Evolutionary conservation across 2,888 invertebrate species (phyloP), one percentile per base, ranked within the genome.

Genomic region (Nudaria mundana): DNA sequence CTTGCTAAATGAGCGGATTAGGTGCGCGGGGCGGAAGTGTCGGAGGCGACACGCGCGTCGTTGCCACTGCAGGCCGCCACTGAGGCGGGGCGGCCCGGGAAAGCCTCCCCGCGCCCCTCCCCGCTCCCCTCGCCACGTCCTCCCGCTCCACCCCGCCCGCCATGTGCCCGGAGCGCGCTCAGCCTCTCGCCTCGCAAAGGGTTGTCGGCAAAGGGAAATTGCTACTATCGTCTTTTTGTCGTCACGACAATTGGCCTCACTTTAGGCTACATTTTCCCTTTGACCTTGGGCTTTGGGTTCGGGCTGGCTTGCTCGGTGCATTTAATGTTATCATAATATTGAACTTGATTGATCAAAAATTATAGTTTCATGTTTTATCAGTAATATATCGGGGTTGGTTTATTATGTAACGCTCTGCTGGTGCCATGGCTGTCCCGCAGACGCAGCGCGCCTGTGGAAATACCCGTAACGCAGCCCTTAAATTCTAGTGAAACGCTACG

Each of bases 1-100:
- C 78, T 81, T 65, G 79, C 70, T 77, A 82, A 86, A 76, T 85
- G 86, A 85, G 79, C 81, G 75, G 73, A 70, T 75, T 75, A 72
- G 76, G 74, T 80, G 79, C 75, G 83, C 85, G 82, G 81, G 80
- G 80, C 82, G 84, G 83, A 83, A 84, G 82, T 81, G 80, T 81
- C 81, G 76, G 79, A 79, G 76, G 79, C 84, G 85, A 86, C 85
- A 84, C 86, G 87, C 87, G 85, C 85, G 80, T 77, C 82, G 79
- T 76, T 79, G 83, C 84, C 83, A 85, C 85, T 84, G 86, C 86
- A 82, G 77, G 74, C 85, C 85, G 85, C 81, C 87, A 86, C 87
- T 86, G 86, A 83, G 87, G 84, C 83, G 86, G 85, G 86, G 84
- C 83, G 84, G 81, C 82, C 81, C 83, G 82, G 82, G 80, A 67